Evolutionary conservation across 2,888 invertebrate species (phyloP).

Genomic region (Malacosoma neustria): DNA sequence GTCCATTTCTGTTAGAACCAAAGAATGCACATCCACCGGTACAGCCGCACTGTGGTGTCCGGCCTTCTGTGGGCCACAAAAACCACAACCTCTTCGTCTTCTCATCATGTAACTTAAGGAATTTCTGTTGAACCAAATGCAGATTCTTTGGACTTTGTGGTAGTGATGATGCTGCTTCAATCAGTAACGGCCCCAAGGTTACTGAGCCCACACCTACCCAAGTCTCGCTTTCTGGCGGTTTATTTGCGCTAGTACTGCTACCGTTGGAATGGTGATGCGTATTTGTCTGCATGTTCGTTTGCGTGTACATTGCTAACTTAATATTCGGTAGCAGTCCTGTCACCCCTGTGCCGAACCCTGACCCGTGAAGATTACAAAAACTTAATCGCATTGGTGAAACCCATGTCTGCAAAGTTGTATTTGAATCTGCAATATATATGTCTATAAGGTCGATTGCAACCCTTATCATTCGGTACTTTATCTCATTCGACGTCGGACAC

Average conservation of each 20-base stretch:
- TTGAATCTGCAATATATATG: constrained; percentile 91
- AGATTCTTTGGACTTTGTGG: constrained; percentile 85
- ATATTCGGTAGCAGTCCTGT: constrained; percentile 89
- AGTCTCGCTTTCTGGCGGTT: constrained; percentile 72
- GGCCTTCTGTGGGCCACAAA: constrained; percentile 87
- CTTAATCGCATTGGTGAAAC: constrained; percentile 91
- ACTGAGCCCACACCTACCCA: constrained; percentile 96
- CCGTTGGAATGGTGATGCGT: constrained; percentile 71
- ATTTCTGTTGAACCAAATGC: constrained; percentile 87
- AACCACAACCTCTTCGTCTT: constrained; percentile 94
- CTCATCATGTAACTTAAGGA: constrained; percentile 88
- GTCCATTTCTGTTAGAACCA: constrained; percentile 92
- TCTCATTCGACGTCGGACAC: constrained; percentile 86
- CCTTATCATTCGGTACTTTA: constrained; percentile 95
- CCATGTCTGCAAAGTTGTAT: constrained; percentile 91
- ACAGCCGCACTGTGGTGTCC: constrained; percentile 91
- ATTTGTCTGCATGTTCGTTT: constrained; percentile 75
- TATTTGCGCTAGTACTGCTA: constrained; percentile 53
- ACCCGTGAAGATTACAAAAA: constrained; percentile 96
- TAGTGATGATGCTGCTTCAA: constrained; percentile 91
- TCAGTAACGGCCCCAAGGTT: constrained; percentile 90
- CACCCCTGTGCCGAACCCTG: constrained; percentile 91
- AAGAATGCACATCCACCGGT: constrained; percentile 97
- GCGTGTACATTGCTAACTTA: constrained; percentile 76
- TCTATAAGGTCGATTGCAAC: constrained; percentile 92